Conservation (phyloP, 2,113 vertebrate genomes). For the Crocuta crocuta region DNA sequence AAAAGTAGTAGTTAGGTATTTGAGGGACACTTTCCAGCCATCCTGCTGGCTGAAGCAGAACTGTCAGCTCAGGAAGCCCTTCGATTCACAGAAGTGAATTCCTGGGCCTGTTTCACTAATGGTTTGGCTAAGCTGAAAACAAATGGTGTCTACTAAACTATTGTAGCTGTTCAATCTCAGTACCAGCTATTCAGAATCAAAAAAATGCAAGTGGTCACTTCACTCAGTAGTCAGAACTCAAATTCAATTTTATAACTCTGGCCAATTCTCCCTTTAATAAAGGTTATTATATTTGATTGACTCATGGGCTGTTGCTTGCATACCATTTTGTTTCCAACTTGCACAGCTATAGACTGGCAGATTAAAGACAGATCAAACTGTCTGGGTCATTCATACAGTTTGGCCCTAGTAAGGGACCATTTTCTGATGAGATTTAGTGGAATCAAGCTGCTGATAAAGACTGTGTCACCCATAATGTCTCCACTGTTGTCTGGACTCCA, state of each 20-base stretch:
- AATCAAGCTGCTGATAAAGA: neutral
- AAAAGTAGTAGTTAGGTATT: neutral
- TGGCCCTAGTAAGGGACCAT: neutral
- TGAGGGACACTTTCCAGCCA: neutral
- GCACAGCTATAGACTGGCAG: neutral
- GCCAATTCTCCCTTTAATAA: neutral
- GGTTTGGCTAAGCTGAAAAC: neutral
- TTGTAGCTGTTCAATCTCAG: neutral
- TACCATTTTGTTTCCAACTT: neutral
- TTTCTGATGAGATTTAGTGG: neutral
- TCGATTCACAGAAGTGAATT: neutral
- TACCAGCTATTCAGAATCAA: neutral
- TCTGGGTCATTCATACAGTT: neutral
- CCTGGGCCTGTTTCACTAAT: neutral
- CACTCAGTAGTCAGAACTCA: neutral
- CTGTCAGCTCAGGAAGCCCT: neutral
- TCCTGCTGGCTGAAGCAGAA: neutral
- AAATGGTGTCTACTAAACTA: neutral
- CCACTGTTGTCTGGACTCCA: neutral
- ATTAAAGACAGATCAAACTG: neutral
- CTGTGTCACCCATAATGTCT: neutral
- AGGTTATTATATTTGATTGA: neutral
- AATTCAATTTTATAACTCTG: neutral
- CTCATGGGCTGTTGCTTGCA: neutral
- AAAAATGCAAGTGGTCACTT: neutral